phyloP scores from a whole-genome alignment of 2,113 vertebrate species.

The Xiphorhynchus elegans region DNA sequence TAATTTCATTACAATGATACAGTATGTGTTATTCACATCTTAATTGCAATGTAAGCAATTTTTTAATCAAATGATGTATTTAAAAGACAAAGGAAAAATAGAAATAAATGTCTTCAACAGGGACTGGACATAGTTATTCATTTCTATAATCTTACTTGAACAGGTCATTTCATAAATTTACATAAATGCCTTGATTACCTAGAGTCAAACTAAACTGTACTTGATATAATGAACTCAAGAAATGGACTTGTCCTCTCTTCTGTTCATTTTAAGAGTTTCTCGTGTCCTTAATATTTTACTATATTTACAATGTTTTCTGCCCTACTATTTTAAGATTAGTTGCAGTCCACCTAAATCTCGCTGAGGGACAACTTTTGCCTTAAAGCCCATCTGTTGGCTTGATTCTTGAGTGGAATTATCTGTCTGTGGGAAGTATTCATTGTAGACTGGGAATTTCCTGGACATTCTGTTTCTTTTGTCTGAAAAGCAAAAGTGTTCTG shows the following conservation, averaged over 20 bases:
- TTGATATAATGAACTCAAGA: not conserved
- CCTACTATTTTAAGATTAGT: not conserved
- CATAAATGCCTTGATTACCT: not conserved
- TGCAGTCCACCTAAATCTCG: not conserved
- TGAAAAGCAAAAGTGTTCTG: not conserved
- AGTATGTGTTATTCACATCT: not conserved
- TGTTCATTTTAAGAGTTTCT: not conserved
- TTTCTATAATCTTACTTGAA: not conserved
- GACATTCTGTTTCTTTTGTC: not conserved
- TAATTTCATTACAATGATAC: not conserved
- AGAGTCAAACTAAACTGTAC: not conserved
- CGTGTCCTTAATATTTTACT: not conserved
- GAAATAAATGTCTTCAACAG: not conserved
- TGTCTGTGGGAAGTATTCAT: not conserved
- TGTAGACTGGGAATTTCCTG: not conserved
- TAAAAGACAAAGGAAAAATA: not conserved
- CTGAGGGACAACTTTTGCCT: not conserved
- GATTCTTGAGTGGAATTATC: not conserved
- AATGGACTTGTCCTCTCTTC: not conserved
- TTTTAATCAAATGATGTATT: not conserved
- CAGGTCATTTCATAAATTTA: not conserved
- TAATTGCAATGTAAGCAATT: not conserved
- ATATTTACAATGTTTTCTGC: not conserved
- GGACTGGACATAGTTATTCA: not conserved
- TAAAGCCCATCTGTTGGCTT: not conserved